Conservation (phyloP, 2,113 vertebrate species). For the Burhinus oedicnemus region DNA sequence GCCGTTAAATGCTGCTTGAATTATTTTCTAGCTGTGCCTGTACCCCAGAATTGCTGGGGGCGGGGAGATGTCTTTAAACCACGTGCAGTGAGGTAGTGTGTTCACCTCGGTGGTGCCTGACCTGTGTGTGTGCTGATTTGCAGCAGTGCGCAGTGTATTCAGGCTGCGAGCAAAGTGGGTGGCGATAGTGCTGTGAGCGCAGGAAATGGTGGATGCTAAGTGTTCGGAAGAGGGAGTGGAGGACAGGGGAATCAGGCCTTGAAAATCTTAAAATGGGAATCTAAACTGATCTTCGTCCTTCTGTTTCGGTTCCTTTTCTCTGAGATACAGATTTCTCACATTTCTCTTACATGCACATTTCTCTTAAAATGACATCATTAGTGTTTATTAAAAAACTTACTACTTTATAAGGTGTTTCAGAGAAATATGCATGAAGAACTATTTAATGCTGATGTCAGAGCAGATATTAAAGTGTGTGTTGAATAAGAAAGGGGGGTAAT, state of each 20-base stretch:
- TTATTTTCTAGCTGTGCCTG: neutral
- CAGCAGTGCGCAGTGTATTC: neutral
- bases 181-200: neutral
- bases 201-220: too few relatives aligned
- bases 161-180: neutral
- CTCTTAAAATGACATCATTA: neutral
- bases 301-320: neutral
- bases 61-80: neutral
- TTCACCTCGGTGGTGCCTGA: neutral
- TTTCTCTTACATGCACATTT: neutral
- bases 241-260: neutral
- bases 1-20: neutral
- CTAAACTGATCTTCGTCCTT: neutral
- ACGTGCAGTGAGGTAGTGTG: accelerated
- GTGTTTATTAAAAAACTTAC: neutral
- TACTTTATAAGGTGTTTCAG: neutral
- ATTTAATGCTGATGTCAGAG: neutral
- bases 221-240: neutral
- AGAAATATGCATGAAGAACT: neutral
- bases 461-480: neutral
- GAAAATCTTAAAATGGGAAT: neutral
- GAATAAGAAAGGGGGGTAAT: neutral
- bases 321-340: neutral
- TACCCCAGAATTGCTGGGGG: neutral
- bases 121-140: neutral